These are phyloP conservation scores for Volucella inflata DNA, from an alignment of 2,888 invertebrate genomes.

Conservation along the genomic window DNA sequence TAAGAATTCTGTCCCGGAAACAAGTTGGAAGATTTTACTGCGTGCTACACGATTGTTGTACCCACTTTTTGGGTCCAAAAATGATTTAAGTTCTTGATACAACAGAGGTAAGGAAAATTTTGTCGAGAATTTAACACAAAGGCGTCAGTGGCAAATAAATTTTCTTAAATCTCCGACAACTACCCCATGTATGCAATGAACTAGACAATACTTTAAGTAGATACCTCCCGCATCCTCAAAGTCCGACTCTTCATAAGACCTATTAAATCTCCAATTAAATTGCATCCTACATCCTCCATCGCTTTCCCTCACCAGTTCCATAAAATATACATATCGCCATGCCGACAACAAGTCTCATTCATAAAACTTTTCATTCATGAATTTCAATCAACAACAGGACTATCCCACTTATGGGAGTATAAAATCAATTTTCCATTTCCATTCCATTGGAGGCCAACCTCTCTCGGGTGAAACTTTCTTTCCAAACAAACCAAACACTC, in stretches of 20 bases:
- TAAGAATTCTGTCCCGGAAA: too few relatives aligned
- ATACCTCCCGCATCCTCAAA: too few relatives aligned
- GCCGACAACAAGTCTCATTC: slow-evolving; percentile 14
- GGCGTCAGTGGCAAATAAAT: too few relatives aligned
- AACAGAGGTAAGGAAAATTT: too few relatives aligned
- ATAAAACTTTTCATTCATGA: slow-evolving; percentile 48
- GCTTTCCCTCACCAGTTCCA: not conserved
- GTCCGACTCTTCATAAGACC: not conserved
- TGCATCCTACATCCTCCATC: not conserved
- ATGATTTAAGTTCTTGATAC: too few relatives aligned
- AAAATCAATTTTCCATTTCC: slow-evolving; percentile 53
- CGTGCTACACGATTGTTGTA: too few relatives aligned
- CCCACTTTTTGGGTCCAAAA: too few relatives aligned
- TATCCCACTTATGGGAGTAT: slow-evolving; percentile 21
- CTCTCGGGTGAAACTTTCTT: slow-evolving; percentile 5
- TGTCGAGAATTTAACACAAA: too few relatives aligned
- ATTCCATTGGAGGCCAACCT: slow-evolving; percentile 19
- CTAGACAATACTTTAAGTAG: too few relatives aligned
- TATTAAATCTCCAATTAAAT: slow-evolving; percentile 10
- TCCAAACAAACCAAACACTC: not conserved
- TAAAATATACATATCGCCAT: not conserved
- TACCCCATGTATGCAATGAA: too few relatives aligned
- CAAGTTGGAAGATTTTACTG: too few relatives aligned
- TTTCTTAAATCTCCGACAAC: too few relatives aligned
- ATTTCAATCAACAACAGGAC: slow-evolving; percentile 23